Evolutionary conservation across 1,140 invertebrate genomes (phyloP).

Genomic region (Papilio dardanus): DNA sequence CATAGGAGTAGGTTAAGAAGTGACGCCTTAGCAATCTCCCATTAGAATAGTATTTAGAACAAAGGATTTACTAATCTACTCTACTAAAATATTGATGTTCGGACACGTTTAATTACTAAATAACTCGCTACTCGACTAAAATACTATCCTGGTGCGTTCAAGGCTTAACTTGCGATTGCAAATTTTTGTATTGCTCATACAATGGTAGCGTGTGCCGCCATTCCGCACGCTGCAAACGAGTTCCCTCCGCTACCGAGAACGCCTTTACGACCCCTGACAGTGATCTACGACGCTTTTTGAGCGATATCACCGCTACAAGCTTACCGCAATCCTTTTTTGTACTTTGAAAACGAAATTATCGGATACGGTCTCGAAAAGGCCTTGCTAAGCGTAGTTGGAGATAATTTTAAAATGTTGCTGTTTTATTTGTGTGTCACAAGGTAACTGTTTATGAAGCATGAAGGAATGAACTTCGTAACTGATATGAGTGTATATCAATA

Average conservation of each 20-base stretch:
- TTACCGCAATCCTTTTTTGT: slow-evolving; percentile 23
- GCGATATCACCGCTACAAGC: slow-evolving; percentile 44
- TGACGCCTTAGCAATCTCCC: no score
- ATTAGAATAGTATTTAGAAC: no score
- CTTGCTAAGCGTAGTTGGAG: slow-evolving; percentile 5
- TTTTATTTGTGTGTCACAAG: neutral
- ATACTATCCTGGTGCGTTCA: no score
- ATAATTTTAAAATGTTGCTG: slow-evolving; percentile 29
- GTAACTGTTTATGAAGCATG: neutral
- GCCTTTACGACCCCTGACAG: slow-evolving; percentile 57
- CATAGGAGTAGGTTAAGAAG: neutral
- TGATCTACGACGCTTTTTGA: slow-evolving; percentile 64
- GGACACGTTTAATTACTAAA: no score
- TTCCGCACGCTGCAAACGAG: slow-evolving; percentile 57
- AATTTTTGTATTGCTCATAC: slow-evolving; percentile 9
- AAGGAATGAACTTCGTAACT: slow-evolving; percentile 43
- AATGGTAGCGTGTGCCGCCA: slow-evolving; percentile 26
- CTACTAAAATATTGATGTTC: no score
- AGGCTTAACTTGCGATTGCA: slow-evolving; percentile 4
- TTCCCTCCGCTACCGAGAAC: slow-evolving; percentile 65
- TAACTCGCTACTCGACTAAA: no score
- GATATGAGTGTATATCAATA: slow-evolving; percentile 48
- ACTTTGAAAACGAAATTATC: slow-evolving; percentile 35
- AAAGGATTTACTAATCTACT: no score
- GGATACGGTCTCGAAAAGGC: neutral